These are phyloP conservation scores for Ctenopoma kingsleyae DNA, from an alignment of 2,797 vertebrate species.

Conservation along the genomic window DNA sequence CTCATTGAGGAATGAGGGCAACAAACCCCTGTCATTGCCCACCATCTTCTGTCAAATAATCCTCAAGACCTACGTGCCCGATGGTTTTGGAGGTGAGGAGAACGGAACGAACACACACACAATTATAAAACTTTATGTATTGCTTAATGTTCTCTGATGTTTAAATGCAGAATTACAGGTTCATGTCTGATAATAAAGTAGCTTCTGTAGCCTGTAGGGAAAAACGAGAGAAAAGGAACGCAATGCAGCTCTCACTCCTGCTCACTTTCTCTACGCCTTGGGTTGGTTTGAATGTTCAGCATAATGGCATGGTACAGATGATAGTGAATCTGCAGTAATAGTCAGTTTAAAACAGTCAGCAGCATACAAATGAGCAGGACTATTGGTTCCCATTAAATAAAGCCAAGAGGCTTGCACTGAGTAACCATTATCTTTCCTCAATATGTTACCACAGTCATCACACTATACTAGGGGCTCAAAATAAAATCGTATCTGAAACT, in stretches of 20 bases:
- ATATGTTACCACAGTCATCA: constrained; percentile 44
- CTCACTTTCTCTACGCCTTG: constrained; percentile 39
- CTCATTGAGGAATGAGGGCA: constrained; percentile 97
- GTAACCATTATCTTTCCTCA: constrained; percentile 53
- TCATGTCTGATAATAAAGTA: constrained; percentile 43
- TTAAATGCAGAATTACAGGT: constrained; percentile 3
- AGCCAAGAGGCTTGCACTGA: constrained; percentile 65
- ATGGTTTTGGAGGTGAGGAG: constrained; percentile 95
- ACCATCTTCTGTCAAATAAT: constrained; percentile 99
- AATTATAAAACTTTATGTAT: neutral
- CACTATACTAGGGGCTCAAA: constrained; percentile 1
- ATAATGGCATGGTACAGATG: constrained; percentile 69
- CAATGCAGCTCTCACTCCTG: constrained; percentile 2
- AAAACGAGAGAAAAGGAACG: constrained; percentile 5
- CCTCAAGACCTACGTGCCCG: constrained; percentile 98
- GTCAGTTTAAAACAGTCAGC: constrained; percentile 53
- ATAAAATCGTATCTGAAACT: neutral
- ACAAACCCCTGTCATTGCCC: constrained; percentile 96
- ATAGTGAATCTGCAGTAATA: constrained; percentile 57
- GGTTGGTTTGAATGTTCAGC: constrained; percentile 52
- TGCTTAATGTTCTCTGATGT: neutral
- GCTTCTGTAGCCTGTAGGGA: constrained; percentile 44
- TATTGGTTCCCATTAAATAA: constrained; percentile 73
- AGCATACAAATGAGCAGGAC: constrained; percentile 65
- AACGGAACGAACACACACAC: neutral